phyloP scores from a whole-genome alignment of 2,113 vertebrate species.

The Epinephelus cyanopodus region DNA sequence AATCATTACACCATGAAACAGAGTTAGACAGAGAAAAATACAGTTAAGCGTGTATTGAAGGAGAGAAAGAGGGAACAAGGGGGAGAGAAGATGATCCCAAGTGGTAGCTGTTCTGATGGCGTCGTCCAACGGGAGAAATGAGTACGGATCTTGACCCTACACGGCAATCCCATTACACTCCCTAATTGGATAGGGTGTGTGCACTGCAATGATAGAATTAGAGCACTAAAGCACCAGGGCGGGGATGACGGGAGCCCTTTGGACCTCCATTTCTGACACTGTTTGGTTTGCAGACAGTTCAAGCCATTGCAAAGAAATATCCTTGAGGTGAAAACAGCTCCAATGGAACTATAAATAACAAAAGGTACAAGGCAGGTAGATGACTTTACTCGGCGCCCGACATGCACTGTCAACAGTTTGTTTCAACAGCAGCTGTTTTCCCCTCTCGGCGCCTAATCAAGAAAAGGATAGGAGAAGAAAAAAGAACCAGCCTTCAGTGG shows the following conservation, averaged over 20 bases:
- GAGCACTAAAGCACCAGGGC: constrained; percentile 30
- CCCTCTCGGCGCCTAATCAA: constrained; percentile 31
- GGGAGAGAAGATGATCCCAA: constrained; percentile 23
- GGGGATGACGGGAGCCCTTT: constrained; percentile 25
- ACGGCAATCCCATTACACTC: constrained; percentile 60
- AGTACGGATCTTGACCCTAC: constrained; percentile 61
- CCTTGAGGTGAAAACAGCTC: constrained; percentile 36
- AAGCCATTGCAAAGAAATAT: constrained; percentile 35
- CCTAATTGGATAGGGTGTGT: constrained; percentile 72
- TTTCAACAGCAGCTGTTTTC: constrained; percentile 60
- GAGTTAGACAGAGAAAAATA: constrained; percentile 28
- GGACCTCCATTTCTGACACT: constrained; percentile 43
- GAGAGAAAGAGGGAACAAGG: constrained; percentile 10
- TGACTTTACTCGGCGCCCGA: constrained; percentile 23
- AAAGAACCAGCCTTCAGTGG: constrained; percentile 16
- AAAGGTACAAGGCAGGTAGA: constrained; percentile 55
- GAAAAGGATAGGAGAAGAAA: constrained; percentile 17
- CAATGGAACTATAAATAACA: constrained; percentile 55
- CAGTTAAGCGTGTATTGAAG: not conserved
- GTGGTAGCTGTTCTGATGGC: constrained; percentile 21
- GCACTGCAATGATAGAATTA: constrained; percentile 68
- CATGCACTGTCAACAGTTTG: constrained; percentile 60
- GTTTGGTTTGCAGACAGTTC: constrained; percentile 48
- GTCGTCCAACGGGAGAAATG: constrained; percentile 28
- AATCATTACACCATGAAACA: constrained; percentile 62